Evolutionary conservation across 2,113 vertebrate genomes (phyloP), one percentile per base, ranked within the genome.

Genomic region (Heterochromis multidens): DNA sequence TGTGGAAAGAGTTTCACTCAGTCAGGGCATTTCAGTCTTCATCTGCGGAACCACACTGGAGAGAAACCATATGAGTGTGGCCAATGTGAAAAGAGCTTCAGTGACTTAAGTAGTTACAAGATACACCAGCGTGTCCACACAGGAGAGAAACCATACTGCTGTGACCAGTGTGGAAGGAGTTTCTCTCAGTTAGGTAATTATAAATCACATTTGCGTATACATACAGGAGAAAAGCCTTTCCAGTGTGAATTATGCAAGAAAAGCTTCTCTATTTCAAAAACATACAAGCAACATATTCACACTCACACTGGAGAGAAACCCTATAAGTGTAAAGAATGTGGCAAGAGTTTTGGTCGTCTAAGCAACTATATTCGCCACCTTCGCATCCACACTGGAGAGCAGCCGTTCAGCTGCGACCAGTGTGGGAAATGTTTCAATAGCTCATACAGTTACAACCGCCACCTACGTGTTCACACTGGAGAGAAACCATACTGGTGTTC

Each of bases 401-500:
- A 84, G 21, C 84, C 88, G 1, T 86, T 54, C 56, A 78, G 81
- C 60, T 89, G 88, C n/a, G 81, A 84, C n/a, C 70, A 81, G 19
- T 89, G 88, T 33, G 88, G 81, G 17, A 87, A 87, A 33, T 77
- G 81, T 63, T 89, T 89, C 29, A 89, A 70, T n/a, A 83, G 72
- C 4, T 84, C 84, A 1, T 82, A 83, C 3, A 89, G 88, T 40
- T 89, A 89, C 84, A 86, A 56, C 61, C 61, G 84, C 12, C 88
- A 89, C 29, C 37, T 81, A 7, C 84, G 88, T 9, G 81, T 85
- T 11, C 88, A 90, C 74, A 87, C 81, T 0, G 88, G 88, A 49
- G 88, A 90, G 59, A 90, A 90, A 77, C 88, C 88, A 6, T 90
- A 90, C 83, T 90, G 85, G 88, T 90, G 88, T 54, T 87, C 88